Base-by-base conservation (phyloP, 37 sponge, comb jelly and placozoan species). In the Aplysina aerophoba region DNA sequence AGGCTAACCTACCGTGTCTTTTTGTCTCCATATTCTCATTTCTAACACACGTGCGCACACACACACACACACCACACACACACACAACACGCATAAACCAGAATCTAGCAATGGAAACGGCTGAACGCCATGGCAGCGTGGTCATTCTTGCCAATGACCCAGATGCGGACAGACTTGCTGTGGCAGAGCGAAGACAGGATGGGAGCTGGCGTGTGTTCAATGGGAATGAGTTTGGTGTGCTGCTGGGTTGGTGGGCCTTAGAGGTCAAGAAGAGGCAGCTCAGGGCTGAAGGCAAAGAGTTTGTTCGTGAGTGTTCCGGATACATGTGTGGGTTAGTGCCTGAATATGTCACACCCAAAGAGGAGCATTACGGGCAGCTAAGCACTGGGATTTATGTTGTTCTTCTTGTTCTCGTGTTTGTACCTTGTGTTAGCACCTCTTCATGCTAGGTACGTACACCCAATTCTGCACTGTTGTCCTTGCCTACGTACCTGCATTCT, bases 61-160 rank as follows among this genome's bases (percentile, higher is more conserved):
- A 19, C 72, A 5, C 39, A 55, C 25, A 55, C 55, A 11, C 55
- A 79, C 57, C 44, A 21, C 50, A 67, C 36, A 22, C 35, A 41
- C 54, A 28, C 35, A 12, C 41, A 44, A 67, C 36, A 22, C 35
- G n/a, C 54, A 28, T 22, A 12, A 34, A 44, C 50, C 8, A 95
- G 95, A 87, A 89, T 44, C 75, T 99, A 79, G 90, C 99, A 6
- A 96, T 95, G 87, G 65, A 85, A 65, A 93, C 94, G 24, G 97
- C 99, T 27, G 90, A 96, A 21, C 59, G 56, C n/a, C 56, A 77
- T 65, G 88, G 86, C 38, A 88, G 88, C 30, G 24, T 55, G 0
- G 62, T 99, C 55, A 96, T 99, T 74, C 88, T 99, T 54, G 99
- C 99, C 60, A 96, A 93, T 60, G 99, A 99, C 84, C 99, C 99